phyloP scores from a whole-genome alignment of 2,888 invertebrate species.

The Drosophila mimetica region DNA sequence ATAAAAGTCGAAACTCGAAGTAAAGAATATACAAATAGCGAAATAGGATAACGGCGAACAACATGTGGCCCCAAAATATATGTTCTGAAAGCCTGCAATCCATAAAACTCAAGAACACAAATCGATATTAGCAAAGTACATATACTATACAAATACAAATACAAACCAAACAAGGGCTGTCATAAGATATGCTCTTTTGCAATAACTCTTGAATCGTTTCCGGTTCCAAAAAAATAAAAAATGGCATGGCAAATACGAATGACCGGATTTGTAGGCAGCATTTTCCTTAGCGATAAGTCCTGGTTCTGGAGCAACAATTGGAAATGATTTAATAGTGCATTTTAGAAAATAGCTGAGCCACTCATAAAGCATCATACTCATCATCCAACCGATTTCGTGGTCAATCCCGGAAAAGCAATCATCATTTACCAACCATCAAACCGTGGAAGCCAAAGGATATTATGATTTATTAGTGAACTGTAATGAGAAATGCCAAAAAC shows the following conservation, averaged over 20 bases:
- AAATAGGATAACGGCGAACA: constrained; percentile 23
- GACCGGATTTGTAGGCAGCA: neutral
- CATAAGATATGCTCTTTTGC: constrained; percentile 28
- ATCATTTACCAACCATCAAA: neutral
- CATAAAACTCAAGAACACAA: constrained; percentile 28
- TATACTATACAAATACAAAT: constrained; percentile 24
- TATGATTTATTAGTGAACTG: constrained; percentile 13
- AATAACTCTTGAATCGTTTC: constrained; percentile 15
- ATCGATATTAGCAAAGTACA: constrained; percentile 51
- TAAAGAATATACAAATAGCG: constrained; percentile 29
- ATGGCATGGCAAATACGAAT: constrained; percentile 6
- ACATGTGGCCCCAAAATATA: constrained; percentile 27
- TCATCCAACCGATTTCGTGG: neutral
- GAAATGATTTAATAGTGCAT: constrained; percentile 3
- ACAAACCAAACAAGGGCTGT: constrained; percentile 33
- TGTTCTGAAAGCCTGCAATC: constrained; percentile 23
- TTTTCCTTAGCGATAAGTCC: constrained; percentile 6
- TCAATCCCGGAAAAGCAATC: neutral
- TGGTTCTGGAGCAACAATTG: constrained; percentile 5
- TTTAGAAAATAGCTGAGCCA: neutral
- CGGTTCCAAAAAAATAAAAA: neutral
- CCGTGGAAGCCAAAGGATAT: constrained; percentile 2
- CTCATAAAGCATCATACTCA: neutral
- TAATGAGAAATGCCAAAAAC: constrained; percentile 42
- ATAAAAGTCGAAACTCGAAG: constrained; percentile 37